Percentiles rank a stretch among this genome's conserved stretches.
phyloP scores from a whole-genome alignment of 2,113 vertebrate species.

The Thunnus maccoyii region DNA sequence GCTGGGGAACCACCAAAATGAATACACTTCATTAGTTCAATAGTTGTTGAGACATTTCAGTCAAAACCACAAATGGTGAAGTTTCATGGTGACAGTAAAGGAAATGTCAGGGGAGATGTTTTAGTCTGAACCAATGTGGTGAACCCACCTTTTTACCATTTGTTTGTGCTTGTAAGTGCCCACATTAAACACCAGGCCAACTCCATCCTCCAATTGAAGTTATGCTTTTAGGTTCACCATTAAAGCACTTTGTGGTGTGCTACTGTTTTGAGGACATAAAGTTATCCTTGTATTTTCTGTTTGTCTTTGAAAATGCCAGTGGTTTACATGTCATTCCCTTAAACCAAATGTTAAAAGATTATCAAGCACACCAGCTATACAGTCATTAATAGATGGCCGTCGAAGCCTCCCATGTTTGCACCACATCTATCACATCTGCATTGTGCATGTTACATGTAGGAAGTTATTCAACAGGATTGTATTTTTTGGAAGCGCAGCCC shows the following conservation, averaged over 20 bases:
- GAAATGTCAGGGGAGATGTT: not conserved
- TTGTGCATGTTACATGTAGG: not conserved
- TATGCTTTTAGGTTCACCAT: not conserved
- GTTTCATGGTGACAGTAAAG: not conserved
- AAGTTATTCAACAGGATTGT: not conserved
- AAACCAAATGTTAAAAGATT: not conserved
- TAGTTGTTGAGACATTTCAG: too few relatives aligned
- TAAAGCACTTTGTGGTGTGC: not conserved
- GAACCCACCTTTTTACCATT: not conserved
- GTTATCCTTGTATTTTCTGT: not conserved
- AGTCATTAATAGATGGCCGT: not conserved
- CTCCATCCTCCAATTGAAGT: constrained; percentile 9
- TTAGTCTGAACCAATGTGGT: not conserved
- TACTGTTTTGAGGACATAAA: not conserved
- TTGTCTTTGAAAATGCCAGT: not conserved
- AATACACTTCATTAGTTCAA: not conserved
- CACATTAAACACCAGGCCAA: constrained; percentile 14
- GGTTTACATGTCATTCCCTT: not conserved
- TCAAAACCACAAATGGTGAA: too few relatives aligned
- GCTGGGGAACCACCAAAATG: too few relatives aligned
- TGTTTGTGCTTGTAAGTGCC: constrained; percentile 5
- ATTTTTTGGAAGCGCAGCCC: too few relatives aligned
- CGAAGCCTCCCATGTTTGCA: not conserved
- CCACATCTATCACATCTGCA: constrained; percentile 2
- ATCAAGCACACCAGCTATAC: not conserved